These are phyloP conservation scores for Nycticryphes semicollaris DNA, from an alignment of 2,113 vertebrate genomes.

Conservation along the genomic window DNA sequence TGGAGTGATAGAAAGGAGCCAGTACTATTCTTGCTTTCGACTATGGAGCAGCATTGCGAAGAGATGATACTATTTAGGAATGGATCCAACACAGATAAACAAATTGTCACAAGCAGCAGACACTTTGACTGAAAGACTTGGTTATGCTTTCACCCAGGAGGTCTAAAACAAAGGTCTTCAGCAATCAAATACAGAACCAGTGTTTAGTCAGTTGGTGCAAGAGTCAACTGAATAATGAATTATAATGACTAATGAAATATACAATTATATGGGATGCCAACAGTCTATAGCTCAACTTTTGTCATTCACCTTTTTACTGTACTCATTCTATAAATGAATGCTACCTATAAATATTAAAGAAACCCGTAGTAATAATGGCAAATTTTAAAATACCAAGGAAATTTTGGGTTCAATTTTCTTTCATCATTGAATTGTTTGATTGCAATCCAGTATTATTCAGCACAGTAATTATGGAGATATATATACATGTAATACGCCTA, in stretches of 20 bases:
- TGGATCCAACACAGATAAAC: slow-evolving; percentile 7
- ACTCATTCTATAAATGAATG: background rate
- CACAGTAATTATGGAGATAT: background rate
- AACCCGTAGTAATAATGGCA: background rate
- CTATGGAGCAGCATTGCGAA: background rate
- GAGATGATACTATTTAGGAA: background rate
- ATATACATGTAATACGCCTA: background rate
- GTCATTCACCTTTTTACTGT: background rate
- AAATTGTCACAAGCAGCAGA: slow-evolving; percentile 23
- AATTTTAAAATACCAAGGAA: background rate
- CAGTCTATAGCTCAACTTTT: background rate
- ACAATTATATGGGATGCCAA: background rate
- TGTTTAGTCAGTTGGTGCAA: background rate
- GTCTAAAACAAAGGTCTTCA: slow-evolving; percentile 11
- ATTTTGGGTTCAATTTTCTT: background rate
- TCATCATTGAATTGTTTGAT: background rate
- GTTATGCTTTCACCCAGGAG: slow-evolving; percentile 18
- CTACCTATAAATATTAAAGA: background rate
- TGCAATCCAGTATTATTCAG: background rate
- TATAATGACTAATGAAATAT: background rate
- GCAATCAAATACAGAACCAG: slow-evolving; percentile 20
- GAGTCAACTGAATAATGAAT: background rate
- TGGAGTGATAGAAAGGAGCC: background rate
- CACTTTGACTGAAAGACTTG: background rate
- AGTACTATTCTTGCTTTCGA: background rate